phyloP scores from a whole-genome alignment of 2,797 vertebrate species.

The Champsocephalus esox region DNA sequence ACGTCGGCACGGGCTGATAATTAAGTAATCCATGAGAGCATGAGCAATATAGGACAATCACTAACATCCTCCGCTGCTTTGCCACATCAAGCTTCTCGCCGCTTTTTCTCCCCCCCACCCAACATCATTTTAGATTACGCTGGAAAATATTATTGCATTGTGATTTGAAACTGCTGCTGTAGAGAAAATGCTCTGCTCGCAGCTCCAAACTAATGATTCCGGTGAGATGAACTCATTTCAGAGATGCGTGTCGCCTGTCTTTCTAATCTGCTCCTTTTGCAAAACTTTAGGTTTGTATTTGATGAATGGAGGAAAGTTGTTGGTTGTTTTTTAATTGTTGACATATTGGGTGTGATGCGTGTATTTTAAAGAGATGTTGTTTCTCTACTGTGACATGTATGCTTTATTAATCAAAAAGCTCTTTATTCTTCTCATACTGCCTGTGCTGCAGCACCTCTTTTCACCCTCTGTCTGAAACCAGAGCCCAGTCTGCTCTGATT shows the following conservation, averaged over 20 bases:
- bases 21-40: conserved; percentile 87
- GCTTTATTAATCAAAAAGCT: no score
- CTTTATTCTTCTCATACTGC: no score
- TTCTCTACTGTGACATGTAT: no score
- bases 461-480: no score
- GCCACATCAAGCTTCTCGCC: conserved; percentile 69
- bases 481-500: no score
- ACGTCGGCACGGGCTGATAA: conserved; percentile 83
- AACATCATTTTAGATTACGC: conserved; percentile 82
- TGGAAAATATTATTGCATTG: conserved; percentile 81
- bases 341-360: neutral
- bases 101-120: conserved; percentile 32
- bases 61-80: conserved; percentile 80
- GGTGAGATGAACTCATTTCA: conserved; percentile 72
- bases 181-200: conserved; percentile 73
- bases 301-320: conserved; percentile 20
- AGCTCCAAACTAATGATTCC: conserved; percentile 77
- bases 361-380: neutral
- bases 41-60: conserved; percentile 85
- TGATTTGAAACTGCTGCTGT: conserved; percentile 78
- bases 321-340: conserved; percentile 32
- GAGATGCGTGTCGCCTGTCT: conserved; percentile 62
- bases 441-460: no score
- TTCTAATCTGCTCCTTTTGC: conserved; percentile 53
- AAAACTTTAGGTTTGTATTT: conserved; percentile 61